Base-by-base conservation (phyloP, 2,797 vertebrate genomes). In the Mus caroli region DNA sequence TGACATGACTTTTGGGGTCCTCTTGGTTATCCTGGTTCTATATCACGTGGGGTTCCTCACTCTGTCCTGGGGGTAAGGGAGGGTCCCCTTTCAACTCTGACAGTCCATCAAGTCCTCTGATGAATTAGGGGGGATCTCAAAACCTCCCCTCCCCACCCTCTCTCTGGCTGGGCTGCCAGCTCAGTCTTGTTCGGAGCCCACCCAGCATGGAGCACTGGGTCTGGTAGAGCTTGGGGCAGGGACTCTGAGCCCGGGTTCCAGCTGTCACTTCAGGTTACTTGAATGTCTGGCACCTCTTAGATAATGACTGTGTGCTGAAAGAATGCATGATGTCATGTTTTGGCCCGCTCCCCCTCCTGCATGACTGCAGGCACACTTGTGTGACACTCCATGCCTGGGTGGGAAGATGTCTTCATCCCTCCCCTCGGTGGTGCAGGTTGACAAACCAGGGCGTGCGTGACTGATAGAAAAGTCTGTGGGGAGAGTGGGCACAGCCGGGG, bases 371-470 rank as follows among this genome's bases (percentile, higher is more conserved):
- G 20, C 31, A 17, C 75, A 73, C 50, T 10, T 56, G 1, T 20
- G 17, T 62, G 60, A 24, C 31, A 5, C 67, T 43, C 54, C 34
- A 1, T 3, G 12, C 9, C 7, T n/a, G 76, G 75, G 56, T 28
- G 34, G 2, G 12, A 12, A 7, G 22, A 12, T 10, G 1, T 24
- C 12, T 54, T 20, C 67, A 22, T 28, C 15, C 50, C 50, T 50
- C 50, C 50, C 46, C 37, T 10, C 37, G 3, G 0, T 24, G 90
- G 67, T 62, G 11, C 50, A 10, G 54, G 58, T 34, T n/a, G 77
- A 15, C n/a, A 4, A 15, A 46, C 43, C 22, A 3, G 12, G 0
- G 1, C 12, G 71, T 34, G 17, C 3, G 15, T 52, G 52, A 52
- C 84, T 46, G 58, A 58, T 50, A 50, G 58, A 50, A 71, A 40